Conservation (phyloP, 2,888 invertebrate species). For the Steromphala cineraria region DNA sequence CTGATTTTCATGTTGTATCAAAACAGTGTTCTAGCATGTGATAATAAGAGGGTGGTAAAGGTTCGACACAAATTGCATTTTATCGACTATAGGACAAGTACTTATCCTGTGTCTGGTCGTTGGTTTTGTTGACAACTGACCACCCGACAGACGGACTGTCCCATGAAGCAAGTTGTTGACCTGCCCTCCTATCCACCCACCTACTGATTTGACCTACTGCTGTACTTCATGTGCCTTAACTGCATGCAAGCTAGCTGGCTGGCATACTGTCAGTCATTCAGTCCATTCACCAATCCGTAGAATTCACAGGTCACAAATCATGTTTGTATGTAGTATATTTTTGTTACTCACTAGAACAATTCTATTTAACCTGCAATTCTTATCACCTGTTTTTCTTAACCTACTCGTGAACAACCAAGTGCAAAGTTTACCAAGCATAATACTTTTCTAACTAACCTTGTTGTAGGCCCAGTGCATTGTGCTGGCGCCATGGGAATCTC, state of each 20-base stretch:
- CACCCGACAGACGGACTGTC: background rate
- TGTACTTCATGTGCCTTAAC: slow-evolving; percentile 13
- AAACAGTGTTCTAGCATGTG: background rate
- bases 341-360: slow-evolving; percentile 13
- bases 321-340: slow-evolving; percentile 17
- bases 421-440: background rate
- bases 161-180: no score
- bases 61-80: slow-evolving; percentile 1
- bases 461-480: slow-evolving; percentile 4
- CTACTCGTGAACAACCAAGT: slow-evolving; percentile 15
- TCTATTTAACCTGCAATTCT: slow-evolving; percentile 13
- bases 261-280: no score
- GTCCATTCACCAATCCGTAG: background rate
- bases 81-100: background rate
- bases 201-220: background rate
- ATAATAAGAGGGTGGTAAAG: background rate
- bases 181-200: no score
- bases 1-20: background rate
- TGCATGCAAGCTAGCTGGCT: background rate
- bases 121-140: background rate
- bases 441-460: slow-evolving; percentile 9
- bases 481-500: slow-evolving; percentile 11
- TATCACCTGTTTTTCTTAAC: slow-evolving; percentile 19
- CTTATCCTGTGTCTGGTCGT: background rate
- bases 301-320: background rate